phyloP scores from a whole-genome alignment of 2,797 vertebrate species.

The Cynodonichthys magdalenae region DNA sequence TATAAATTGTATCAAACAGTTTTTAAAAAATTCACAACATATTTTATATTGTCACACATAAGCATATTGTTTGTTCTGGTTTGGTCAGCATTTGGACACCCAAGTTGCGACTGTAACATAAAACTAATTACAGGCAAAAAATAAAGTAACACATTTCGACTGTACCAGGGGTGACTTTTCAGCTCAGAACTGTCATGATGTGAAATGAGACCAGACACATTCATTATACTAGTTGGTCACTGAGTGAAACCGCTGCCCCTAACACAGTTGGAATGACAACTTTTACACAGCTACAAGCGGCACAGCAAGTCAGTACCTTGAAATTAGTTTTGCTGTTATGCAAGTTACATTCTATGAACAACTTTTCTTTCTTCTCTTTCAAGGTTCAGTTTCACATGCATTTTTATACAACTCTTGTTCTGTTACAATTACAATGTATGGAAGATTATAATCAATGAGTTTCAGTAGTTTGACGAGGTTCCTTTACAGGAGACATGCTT shows the following conservation, averaged over 20 bases:
- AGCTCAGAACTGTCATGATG: background rate
- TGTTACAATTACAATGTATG: too few relatives aligned
- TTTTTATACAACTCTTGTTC: slow-evolving; percentile 18
- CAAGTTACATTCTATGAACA: slow-evolving; percentile 5
- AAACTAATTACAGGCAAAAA: background rate
- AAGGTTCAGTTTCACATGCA: slow-evolving; percentile 22
- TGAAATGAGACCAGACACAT: slow-evolving; percentile 5
- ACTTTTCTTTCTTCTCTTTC: background rate
- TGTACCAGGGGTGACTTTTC: background rate
- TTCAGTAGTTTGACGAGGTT: too few relatives aligned
- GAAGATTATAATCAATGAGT: too few relatives aligned
- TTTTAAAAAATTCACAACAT: too few relatives aligned
- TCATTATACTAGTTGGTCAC: slow-evolving; percentile 8
- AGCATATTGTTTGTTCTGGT: background rate
- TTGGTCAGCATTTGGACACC: background rate
- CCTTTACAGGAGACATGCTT: too few relatives aligned
- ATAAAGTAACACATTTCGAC: slow-evolving; percentile 1
- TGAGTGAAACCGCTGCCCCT: slow-evolving; percentile 1
- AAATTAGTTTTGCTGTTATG: slow-evolving; percentile 3
- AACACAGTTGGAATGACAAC: slow-evolving; percentile 1
- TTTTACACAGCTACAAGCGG: slow-evolving; percentile 5
- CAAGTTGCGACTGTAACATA: background rate
- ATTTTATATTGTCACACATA: too few relatives aligned
- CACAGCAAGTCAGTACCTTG: background rate
- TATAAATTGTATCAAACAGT: too few relatives aligned